Conservation (phyloP, 2,113 vertebrate species). For the Tautogolabrus adspersus region DNA sequence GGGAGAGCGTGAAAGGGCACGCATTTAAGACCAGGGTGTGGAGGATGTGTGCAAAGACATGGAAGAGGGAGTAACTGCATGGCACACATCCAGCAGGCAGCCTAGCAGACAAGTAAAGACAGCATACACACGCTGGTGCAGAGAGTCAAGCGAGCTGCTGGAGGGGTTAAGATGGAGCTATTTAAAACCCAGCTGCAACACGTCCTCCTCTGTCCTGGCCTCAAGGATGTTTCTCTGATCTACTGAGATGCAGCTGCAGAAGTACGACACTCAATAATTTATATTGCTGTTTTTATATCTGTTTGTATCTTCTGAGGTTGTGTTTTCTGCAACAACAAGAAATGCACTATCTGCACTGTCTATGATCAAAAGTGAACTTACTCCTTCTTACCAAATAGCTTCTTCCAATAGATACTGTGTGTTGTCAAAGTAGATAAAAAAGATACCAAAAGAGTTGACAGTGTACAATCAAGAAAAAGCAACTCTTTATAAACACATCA, state of each 20-base stretch:
- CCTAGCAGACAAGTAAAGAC: conserved; percentile 42
- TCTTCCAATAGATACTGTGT: too few species aligned
- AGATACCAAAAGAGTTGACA: too few species aligned
- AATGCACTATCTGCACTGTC: not conserved
- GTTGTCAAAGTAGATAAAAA: too few species aligned
- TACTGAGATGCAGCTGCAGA: conserved; percentile 43
- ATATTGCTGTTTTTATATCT: conserved; percentile 32
- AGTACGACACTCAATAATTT: conserved; percentile 41
- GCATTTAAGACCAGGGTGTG: conserved; percentile 28
- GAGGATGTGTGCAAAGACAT: conserved; percentile 43
- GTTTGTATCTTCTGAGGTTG: conserved; percentile 17
- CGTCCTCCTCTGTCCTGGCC: conserved; percentile 40
- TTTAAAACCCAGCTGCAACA: conserved; percentile 55
- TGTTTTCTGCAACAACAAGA: conserved; percentile 23
- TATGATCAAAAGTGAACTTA: not conserved
- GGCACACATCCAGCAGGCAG: conserved; percentile 44
- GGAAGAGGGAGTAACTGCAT: conserved; percentile 46
- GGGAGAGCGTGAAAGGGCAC: conserved; percentile 56
- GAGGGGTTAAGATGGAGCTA: conserved; percentile 23
- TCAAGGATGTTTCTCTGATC: conserved; percentile 43
- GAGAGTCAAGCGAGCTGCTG: conserved; percentile 43
- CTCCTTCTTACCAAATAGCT: not conserved
- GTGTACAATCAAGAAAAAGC: too few species aligned
- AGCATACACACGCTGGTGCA: conserved; percentile 3
- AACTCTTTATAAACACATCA: too few species aligned